Conservation (phyloP, 64 coral and sea anemone genomes). For the Acropora yongei region DNA sequence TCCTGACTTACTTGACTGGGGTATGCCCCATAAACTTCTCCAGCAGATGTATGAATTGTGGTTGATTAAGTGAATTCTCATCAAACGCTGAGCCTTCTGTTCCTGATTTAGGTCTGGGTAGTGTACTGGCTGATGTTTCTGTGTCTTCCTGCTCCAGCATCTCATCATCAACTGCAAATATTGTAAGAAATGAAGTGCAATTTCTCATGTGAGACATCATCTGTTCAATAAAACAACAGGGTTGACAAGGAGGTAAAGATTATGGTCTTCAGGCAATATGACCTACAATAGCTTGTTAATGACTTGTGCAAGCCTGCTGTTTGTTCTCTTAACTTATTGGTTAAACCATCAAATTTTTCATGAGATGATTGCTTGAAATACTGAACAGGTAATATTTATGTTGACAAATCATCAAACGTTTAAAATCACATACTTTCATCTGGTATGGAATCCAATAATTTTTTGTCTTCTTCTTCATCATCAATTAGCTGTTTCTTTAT, state of each 20-base stretch:
- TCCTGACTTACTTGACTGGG: slow-evolving; percentile 67
- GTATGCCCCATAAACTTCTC: slow-evolving; percentile 87
- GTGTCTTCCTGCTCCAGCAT: slow-evolving; percentile 58
- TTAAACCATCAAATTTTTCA: no score
- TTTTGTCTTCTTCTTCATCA: slow-evolving; percentile 63
- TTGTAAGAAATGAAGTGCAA: background rate
- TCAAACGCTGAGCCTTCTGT: slow-evolving; percentile 91
- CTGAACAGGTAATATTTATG: no score
- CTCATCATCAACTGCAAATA: slow-evolving; percentile 25
- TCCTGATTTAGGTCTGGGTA: slow-evolving; percentile 74
- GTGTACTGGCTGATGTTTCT: slow-evolving; percentile 60
- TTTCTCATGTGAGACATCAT: background rate
- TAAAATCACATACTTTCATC: slow-evolving; percentile 59
- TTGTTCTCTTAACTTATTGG: no score
- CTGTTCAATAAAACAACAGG: background rate
- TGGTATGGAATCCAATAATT: slow-evolving; percentile 67
- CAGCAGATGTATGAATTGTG: slow-evolving; percentile 81
- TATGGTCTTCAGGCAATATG: no score
- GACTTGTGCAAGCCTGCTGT: no score
- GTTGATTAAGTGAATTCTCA: slow-evolving; percentile 87
- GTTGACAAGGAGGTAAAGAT: no score
- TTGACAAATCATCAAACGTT: no score
- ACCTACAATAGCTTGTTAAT: no score
- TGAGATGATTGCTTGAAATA: no score
- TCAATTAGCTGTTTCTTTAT: slow-evolving; percentile 33